A percentile compares a stretch with the other conserved stretches of the same genome.
Conservation (phyloP, 2,113 vertebrate species). For the Chlamydotis undulata region DNA sequence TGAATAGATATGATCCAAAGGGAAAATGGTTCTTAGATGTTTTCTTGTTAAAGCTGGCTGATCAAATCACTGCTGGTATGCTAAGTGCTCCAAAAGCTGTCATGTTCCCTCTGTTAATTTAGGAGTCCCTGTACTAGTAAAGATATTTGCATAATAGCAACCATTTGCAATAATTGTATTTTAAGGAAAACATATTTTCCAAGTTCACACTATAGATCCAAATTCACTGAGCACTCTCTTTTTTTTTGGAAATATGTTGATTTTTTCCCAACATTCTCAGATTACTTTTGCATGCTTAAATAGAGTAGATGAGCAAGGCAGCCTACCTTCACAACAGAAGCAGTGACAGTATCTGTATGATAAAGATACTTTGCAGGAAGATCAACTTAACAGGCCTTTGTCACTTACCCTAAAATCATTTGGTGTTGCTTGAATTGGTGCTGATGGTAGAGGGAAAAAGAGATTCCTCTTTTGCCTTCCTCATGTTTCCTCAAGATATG, state of each 20-base stretch:
- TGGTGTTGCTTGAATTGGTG: not conserved
- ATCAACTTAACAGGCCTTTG: not conserved
- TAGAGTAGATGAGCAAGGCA: not conserved
- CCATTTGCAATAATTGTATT: not conserved
- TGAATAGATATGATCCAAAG: not conserved
- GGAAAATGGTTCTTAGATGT: not conserved
- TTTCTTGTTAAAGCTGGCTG: not conserved
- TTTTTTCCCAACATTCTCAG: not conserved
- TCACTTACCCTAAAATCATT: not conserved
- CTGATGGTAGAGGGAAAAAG: not conserved
- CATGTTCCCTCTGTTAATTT: not conserved
- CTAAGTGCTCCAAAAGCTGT: not conserved
- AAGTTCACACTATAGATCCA: not conserved
- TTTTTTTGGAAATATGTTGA: not conserved
- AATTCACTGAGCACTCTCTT: not conserved
- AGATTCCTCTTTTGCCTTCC: not conserved
- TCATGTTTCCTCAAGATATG: not conserved
- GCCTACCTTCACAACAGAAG: not conserved
- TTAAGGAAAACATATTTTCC: not conserved
- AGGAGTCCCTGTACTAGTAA: not conserved
- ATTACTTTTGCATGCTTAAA: not conserved
- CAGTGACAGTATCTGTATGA: not conserved
- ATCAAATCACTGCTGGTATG: not conserved
- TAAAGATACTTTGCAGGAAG: not conserved
- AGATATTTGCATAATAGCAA: not conserved